Conservation (phyloP, 2,113 vertebrate species). For the Notothenia rossii region DNA sequence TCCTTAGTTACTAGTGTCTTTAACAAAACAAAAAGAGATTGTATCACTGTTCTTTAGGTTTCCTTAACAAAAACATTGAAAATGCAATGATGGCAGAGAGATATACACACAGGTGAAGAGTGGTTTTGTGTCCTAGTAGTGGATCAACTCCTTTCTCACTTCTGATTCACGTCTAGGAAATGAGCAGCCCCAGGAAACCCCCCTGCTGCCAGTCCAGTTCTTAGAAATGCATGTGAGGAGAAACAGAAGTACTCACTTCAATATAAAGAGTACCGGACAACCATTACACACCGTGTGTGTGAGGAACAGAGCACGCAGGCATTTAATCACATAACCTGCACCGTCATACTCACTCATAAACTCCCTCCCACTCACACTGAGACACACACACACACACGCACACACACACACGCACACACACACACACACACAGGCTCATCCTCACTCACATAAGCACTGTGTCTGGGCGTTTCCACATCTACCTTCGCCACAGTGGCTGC, state of each 20-base stretch:
- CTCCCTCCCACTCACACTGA: constrained; percentile 11
- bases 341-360: constrained; percentile 35
- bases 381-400: neutral
- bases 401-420: neutral
- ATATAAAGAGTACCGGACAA: neutral
- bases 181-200: constrained; percentile 31
- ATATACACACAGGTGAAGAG: no score
- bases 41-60: no score
- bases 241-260: constrained; percentile 15
- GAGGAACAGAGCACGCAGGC: neutral
- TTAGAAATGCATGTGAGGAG: constrained; percentile 40
- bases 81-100: no score
- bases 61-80: no score
- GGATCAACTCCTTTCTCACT: neutral
- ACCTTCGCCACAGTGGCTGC: constrained; percentile 31
- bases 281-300: neutral
- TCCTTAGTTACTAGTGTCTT: no score
- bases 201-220: constrained; percentile 35
- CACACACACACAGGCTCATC: constrained; percentile 1
- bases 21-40: no score
- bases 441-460: constrained; percentile 23
- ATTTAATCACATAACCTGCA: constrained; percentile 37
- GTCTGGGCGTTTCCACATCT: constrained; percentile 57
- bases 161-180: constrained; percentile 29
- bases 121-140: neutral